Base-by-base conservation (phyloP, 2,888 invertebrate species). In the Nomada lathburiana region DNA sequence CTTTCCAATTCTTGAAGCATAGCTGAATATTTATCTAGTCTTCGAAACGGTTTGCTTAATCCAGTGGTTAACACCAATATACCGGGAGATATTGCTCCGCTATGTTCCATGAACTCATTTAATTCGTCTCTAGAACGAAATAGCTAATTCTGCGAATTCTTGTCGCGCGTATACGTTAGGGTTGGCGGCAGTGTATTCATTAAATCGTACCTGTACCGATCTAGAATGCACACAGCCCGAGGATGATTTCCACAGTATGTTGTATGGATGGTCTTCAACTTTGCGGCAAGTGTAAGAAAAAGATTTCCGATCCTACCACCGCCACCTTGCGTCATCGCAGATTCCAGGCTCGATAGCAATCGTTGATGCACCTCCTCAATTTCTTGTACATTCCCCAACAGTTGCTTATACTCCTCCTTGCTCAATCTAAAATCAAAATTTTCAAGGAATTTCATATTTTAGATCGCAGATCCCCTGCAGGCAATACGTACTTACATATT, bases 1-100 rank as follows among this genome's bases (percentile, higher is more conserved):
- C 99, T 95, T 89, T 99, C 99, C 82, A 99, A 94, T 93, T 99
- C 99, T 94, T 99, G 98, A 69, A 99, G 94, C 96, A 98, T 97
- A 4, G 97, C 97, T 1, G 98, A 97, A 94, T 99, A 99, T 94
- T 98, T 98, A 91, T 99, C 98, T 79, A 99, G 95, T 62, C 99
- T 96, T 59, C 99, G 96, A 94, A 99, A 99, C 0, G 99, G 99
- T 94, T 98, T 98, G 78, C 99, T 99, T 59, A 99, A 95, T 16
- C 98, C 98, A 18, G 98, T 97, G 1, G 99, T 98, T 82, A 99
- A 94, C 11, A 98, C 97, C 90, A 99, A 95, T 78, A 98, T 96
- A 18, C 98, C 98, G 3, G 98, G 98, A 79, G 96, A 96, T 26
- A 97, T 96, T 0, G 98, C 98, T 74, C 98, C 98, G 87, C 97